These are phyloP conservation scores for Scaeva pyrastri DNA, from an alignment of 2,888 invertebrate genomes.

Conservation along the genomic window DNA sequence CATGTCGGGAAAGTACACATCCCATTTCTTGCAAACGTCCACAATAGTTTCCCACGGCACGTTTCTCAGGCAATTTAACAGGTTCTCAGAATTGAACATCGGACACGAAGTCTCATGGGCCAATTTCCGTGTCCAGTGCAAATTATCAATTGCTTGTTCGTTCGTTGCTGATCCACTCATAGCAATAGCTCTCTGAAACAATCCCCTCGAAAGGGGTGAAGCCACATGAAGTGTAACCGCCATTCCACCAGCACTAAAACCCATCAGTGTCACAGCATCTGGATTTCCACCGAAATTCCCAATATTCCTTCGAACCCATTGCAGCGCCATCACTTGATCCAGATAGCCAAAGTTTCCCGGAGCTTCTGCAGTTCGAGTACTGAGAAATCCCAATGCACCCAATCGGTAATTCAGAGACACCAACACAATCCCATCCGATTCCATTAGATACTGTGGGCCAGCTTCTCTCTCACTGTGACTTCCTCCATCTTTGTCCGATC, in stretches of 20 bases:
- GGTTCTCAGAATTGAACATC: constrained; percentile 84
- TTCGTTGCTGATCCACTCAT: constrained; percentile 87
- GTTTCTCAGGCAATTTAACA: constrained; percentile 85
- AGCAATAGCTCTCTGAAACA: constrained; percentile 88
- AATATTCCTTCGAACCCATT: constrained; percentile 88
- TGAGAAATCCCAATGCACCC: constrained; percentile 85
- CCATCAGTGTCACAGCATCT: constrained; percentile 86
- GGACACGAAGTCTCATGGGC: constrained; percentile 86
- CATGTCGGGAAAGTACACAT: constrained; percentile 79
- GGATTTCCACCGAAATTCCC: constrained; percentile 88
- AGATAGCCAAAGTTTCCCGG: constrained; percentile 89
- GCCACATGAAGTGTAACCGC: constrained; percentile 85
- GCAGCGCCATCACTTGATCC: constrained; percentile 87
- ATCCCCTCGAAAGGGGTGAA: constrained; percentile 87
- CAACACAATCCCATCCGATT: constrained; percentile 79
- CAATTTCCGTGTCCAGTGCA: constrained; percentile 86
- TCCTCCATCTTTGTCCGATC: constrained; percentile 79
- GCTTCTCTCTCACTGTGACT: constrained; percentile 78
- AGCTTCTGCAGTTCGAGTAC: constrained; percentile 86
- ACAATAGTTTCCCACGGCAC: constrained; percentile 78
- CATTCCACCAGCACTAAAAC: constrained; percentile 85
- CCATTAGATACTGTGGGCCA: constrained; percentile 80
- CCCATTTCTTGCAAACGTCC: constrained; percentile 77
- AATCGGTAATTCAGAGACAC: constrained; percentile 82
- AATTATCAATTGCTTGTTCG: constrained; percentile 84